Percentiles rank a stretch among this genome's conserved stretches.
phyloP scores from a whole-genome alignment of 2,888 invertebrate species.

The Ceriagrion tenellum region DNA sequence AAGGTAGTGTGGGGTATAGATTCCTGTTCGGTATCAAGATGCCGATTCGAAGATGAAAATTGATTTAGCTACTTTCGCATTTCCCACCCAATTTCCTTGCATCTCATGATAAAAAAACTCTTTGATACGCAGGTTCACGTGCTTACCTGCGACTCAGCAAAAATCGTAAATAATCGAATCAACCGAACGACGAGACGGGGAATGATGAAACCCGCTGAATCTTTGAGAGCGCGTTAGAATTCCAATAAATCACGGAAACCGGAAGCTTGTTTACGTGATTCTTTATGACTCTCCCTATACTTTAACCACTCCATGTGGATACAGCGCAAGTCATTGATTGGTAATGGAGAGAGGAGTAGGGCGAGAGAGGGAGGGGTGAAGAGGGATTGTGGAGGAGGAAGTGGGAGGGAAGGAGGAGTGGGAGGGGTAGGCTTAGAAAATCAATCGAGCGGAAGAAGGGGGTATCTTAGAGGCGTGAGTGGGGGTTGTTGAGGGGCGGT shows the following conservation, averaged over 20 bases:
- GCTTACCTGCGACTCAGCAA: neutral
- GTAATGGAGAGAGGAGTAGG: neutral
- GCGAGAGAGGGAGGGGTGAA: neutral
- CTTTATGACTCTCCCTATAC: neutral
- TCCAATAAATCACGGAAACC: neutral
- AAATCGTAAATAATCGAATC: conserved; percentile 1
- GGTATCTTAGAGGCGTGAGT: neutral
- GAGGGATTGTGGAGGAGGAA: neutral
- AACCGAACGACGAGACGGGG: neutral
- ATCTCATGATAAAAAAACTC: neutral
- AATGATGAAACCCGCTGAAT: neutral
- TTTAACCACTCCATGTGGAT: neutral
- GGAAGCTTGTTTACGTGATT: neutral
- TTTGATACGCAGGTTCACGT: neutral
- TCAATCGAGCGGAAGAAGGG: neutral
- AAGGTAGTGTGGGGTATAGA: neutral
- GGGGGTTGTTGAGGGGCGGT: neutral
- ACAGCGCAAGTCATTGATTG: neutral
- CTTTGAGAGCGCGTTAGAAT: neutral
- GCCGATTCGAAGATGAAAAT: neutral
- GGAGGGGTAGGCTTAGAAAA: neutral
- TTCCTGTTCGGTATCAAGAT: neutral
- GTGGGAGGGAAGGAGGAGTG: neutral
- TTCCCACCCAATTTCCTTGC: neutral
- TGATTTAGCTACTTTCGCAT: neutral